phyloP scores from a whole-genome alignment of 2,797 vertebrate genomes.

The Eutrigla gurnardus region DNA sequence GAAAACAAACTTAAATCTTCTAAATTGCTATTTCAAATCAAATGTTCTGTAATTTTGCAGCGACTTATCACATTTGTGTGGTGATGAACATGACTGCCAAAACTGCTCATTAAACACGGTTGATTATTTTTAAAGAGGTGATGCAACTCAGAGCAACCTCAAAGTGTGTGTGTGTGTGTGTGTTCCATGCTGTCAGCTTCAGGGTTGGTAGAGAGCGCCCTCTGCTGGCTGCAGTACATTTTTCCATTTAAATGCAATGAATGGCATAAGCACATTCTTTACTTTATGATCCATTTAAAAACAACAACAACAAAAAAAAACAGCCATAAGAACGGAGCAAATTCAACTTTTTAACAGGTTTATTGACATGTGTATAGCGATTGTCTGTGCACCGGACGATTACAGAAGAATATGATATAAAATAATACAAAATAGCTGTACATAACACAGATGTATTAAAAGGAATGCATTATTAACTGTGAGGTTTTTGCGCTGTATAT shows the following conservation, averaged over 20 bases:
- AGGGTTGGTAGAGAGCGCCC: constrained; percentile 51
- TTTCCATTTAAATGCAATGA: neutral
- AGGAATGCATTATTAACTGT: constrained; percentile 74
- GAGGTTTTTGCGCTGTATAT: constrained; percentile 68
- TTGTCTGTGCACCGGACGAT: constrained; percentile 85
- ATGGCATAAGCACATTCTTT: neutral
- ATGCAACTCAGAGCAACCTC: constrained; percentile 75
- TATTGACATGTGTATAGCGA: constrained; percentile 86
- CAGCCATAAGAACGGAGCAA: neutral
- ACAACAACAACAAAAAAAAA: neutral
- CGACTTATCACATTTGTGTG: constrained; percentile 65
- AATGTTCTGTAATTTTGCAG: constrained; percentile 44
- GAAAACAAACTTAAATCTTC: constrained; percentile 31
- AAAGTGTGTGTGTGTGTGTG: neutral
- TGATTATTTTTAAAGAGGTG: constrained; percentile 73
- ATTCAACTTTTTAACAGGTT: constrained; percentile 70
- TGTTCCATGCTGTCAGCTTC: neutral
- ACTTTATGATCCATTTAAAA: neutral
- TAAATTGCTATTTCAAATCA: constrained; percentile 47
- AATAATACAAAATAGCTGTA: constrained; percentile 76
- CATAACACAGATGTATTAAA: constrained; percentile 65
- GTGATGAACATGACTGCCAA: constrained; percentile 62
- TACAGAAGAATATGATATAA: constrained; percentile 80
- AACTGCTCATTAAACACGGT: constrained; percentile 59
- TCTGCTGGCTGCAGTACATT: constrained; percentile 53